Evolutionary conservation across 1,140 invertebrate genomes (phyloP).

Genomic region (Drosophila biarmipes): DNA sequence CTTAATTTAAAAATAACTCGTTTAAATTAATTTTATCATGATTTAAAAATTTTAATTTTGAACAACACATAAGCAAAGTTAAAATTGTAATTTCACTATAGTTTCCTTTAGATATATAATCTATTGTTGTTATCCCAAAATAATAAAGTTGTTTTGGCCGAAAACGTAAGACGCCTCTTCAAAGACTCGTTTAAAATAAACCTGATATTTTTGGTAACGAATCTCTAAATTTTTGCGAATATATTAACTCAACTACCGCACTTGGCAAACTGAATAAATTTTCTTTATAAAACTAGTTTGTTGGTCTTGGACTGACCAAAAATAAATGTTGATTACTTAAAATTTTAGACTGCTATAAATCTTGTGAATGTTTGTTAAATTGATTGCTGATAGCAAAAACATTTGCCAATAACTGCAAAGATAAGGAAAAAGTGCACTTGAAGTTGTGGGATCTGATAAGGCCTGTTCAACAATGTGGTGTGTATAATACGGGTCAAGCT

Average conservation of each 20-base stretch:
- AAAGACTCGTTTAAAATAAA: constrained; percentile 47
- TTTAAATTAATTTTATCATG: not conserved
- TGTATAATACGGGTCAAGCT: not conserved
- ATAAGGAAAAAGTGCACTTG: constrained; percentile 66
- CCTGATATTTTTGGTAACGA: constrained; percentile 38
- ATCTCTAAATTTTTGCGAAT: constrained; percentile 42
- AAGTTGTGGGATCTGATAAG: constrained; percentile 45
- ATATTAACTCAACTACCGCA: constrained; percentile 40
- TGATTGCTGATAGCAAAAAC: constrained; percentile 49
- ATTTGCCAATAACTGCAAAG: constrained; percentile 55
- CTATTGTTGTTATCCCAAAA: constrained; percentile 5
- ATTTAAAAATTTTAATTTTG: not conserved
- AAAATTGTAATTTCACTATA: not conserved
- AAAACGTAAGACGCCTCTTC: constrained; percentile 27
- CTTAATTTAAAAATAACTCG: not conserved
- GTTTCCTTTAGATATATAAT: not conserved
- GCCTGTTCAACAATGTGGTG: constrained; percentile 2
- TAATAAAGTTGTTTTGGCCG: constrained; percentile 58
- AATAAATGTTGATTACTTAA: constrained; percentile 59
- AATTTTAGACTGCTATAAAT: constrained; percentile 40
- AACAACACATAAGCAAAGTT: no score
- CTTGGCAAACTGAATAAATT: constrained; percentile 40
- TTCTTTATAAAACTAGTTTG: constrained; percentile 55
- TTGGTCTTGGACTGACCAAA: constrained; percentile 34
- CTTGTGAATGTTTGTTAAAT: constrained; percentile 19